Evolutionary conservation across 1,140 invertebrate genomes (phyloP), one percentile per base, ranked within the genome.

Genomic region (Zaprionus davidi): DNA sequence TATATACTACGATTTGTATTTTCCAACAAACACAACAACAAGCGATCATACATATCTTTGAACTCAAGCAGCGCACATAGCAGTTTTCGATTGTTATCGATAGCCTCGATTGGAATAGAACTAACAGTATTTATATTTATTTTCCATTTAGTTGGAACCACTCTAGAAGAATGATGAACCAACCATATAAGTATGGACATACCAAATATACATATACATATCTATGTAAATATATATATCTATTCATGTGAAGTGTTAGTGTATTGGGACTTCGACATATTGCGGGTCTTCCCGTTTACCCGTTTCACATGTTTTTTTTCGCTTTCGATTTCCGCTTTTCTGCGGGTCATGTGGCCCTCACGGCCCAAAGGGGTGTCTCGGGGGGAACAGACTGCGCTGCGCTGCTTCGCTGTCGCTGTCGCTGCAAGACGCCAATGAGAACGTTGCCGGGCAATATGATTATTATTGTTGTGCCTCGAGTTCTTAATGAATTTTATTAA

Each of bases 401-500:
- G 51, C n/a, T 1, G 53, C 36, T 34, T 13, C 34, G n/a, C 51
- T 17, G 72, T 41, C 17, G 22, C 17, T 41, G 22, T 20, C 41
- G 28, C 55, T 57, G 60, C 58, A 70, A 70, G 72, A 71, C 26
- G 49, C 62, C 44, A 71, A 71, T 76, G 59, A 76, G 68, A 76
- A 71, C 60, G 44, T 71, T 62, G 60, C 56, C 46, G 31, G 60
- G 34, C 46, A 60, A 58, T 67, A 81, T 78, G 69, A 73, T 76
- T 76, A 76, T 85, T 85, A 64, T 74, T 81, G 67, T 63, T 82
- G 67, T 67, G 53, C 49, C 24, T 58, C 70, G 59, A 41, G 55
- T 79, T 71, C 65, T 75, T 78, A 85, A 85, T 86, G 76, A 86
- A 86, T 76, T 87, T 77, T 87, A 86, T 83, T 88, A 73, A 87